Conservation (phyloP, 2,797 vertebrate genomes). For the Liasis olivaceus region DNA sequence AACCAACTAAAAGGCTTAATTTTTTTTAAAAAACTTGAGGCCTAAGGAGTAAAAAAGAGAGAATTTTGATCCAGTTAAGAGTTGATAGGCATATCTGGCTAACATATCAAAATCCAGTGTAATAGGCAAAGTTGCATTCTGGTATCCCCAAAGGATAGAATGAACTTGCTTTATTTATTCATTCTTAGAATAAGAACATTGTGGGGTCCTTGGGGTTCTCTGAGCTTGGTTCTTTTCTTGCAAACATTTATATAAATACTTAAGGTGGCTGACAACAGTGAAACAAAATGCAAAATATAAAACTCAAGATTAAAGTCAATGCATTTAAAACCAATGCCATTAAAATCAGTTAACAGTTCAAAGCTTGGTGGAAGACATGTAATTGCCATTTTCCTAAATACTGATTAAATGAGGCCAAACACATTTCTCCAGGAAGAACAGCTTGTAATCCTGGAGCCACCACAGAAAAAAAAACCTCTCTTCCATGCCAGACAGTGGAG, state of each 20-base stretch:
- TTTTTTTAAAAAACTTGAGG: conserved; percentile 11
- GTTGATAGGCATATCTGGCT: conserved; percentile 22
- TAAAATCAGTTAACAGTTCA: background rate
- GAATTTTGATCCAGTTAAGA: background rate
- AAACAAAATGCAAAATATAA: background rate
- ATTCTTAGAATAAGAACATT: too few species aligned
- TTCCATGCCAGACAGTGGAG: background rate
- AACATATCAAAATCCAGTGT: background rate
- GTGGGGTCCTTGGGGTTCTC: too few species aligned
- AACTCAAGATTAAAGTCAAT: background rate
- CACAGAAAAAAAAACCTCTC: background rate
- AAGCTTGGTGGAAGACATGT: background rate
- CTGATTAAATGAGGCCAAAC: background rate
- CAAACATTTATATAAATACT: background rate
- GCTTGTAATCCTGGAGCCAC: background rate
- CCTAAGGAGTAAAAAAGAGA: background rate
- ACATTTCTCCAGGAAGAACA: background rate
- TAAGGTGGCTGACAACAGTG: background rate
- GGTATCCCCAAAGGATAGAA: background rate
- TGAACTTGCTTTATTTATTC: background rate
- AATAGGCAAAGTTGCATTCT: background rate
- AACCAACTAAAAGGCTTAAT: conserved; percentile 16
- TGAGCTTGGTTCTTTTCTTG: background rate
- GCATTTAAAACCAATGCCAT: background rate
- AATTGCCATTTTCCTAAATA: background rate